Percentiles rank a stretch among this genome's conserved stretches.
Conservation (phyloP, 2,113 vertebrate genomes). For the Zootoca vivipara region DNA sequence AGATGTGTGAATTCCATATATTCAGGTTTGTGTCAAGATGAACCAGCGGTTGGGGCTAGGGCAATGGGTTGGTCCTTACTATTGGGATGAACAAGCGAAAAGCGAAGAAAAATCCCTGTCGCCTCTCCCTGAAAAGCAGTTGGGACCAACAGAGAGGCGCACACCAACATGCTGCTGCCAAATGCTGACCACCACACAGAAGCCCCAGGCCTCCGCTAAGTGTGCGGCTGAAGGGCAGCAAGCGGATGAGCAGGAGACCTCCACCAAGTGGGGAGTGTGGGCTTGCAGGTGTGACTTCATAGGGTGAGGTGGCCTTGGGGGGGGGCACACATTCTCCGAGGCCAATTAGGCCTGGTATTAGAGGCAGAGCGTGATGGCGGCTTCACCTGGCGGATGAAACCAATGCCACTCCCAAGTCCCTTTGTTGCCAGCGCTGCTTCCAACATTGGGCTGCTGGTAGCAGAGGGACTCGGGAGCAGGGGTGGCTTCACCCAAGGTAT, state of each 20-base stretch:
- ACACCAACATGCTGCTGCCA: background rate
- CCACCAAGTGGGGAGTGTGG: background rate
- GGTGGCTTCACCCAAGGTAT: too few species aligned
- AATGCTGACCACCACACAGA: background rate
- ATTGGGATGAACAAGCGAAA: background rate
- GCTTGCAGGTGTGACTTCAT: background rate
- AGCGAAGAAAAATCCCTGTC: background rate
- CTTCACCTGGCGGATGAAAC: too few species aligned
- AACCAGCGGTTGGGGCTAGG: too few species aligned
- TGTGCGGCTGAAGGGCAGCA: background rate
- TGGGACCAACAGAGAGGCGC: background rate
- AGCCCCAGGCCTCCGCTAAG: background rate
- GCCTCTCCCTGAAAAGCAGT: background rate
- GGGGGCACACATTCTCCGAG: background rate
- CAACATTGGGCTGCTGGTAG: too few species aligned
- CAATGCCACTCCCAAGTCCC: too few species aligned
- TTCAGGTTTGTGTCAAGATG: too few species aligned
- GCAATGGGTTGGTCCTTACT: too few species aligned
- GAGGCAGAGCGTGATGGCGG: too few species aligned
- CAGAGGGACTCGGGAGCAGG: too few species aligned
- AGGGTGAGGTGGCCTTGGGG: background rate
- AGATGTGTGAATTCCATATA: too few species aligned
- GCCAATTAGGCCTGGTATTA: too few species aligned
- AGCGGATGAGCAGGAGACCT: background rate
- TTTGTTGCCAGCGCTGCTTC: too few species aligned